Base-by-base conservation (phyloP, 2,113 vertebrate species). In the Macroglossus sobrinus region DNA sequence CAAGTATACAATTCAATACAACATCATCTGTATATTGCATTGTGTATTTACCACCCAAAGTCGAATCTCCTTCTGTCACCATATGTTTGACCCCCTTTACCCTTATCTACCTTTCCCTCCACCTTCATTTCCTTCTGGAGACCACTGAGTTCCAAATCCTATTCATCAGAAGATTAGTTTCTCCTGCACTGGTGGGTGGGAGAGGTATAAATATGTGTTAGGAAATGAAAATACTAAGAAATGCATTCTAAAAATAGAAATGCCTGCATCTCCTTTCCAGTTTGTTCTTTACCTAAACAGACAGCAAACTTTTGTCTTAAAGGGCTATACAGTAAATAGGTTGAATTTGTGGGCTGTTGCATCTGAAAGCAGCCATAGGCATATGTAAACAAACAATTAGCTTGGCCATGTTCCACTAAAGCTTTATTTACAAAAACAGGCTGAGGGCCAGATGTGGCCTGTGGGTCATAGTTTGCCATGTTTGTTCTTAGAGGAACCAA, bases 171-270 rank as follows among this genome's bases (percentile, higher is more conserved):
- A 45, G 53, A 40, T n/a, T 89, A 21, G 69, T 72, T 91, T 95
- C n/a, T 85, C 50, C 22, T 40, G 30, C 4, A 40, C 30, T 72
- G 22, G 21, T n/a, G 45, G 53, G 24, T 11, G 53, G 3, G 2
- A 47, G 28, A 2, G 16, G 28, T 84, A 4, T 26, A 84, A 57
- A 24, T 53, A 55, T 1, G 79, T 21, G 28, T 26, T 43, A 22
- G 19, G n/a, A 86, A 89, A 57, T 13, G 72, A 82, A 90, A 50
- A 90, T 71, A 81, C 57, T 94, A 92, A 71, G 47, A 84, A 75
- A 57, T 24, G 33, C 2, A 64, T 12, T 84, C 11, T 45, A 30
- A 68, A 84, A 64, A 64, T 33, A 76, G 30, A 45, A 68, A 61
- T 66, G 64, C 18, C 86, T 53, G 43, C 40, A 82, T 55, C 38